Conservation (phyloP, 35 echinoderm and acorn worm species). For the Strongylocentrotus purpuratus region DNA sequence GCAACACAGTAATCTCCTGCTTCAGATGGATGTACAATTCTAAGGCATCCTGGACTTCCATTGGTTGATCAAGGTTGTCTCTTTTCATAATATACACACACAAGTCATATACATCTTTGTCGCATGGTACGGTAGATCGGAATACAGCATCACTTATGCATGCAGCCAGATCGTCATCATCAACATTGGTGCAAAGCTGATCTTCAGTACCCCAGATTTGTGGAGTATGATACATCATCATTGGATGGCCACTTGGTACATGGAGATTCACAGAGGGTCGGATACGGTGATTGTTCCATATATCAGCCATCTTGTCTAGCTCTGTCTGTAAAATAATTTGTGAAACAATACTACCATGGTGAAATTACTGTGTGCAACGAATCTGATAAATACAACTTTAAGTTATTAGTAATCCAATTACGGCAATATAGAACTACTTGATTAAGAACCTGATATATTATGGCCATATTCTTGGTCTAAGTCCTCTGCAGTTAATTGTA, state of each 20-base stretch:
- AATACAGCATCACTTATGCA: conserved; percentile 55
- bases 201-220: conserved; percentile 51
- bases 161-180: background rate
- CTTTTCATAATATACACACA: conserved; percentile 28
- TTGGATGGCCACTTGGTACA: conserved; percentile 52
- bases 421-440: too few relatives aligned
- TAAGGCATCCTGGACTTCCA: background rate
- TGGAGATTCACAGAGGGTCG: conserved; percentile 45
- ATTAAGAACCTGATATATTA: too few relatives aligned
- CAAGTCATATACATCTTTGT: conserved; percentile 68
- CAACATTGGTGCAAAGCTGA: background rate
- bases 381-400: background rate
- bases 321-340: conserved; percentile 38
- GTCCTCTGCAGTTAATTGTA: background rate
- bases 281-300: conserved; percentile 55
- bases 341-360: background rate
- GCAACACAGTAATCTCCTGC: background rate
- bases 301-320: conserved; percentile 54
- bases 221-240: conserved; percentile 54
- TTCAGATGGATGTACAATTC: background rate
- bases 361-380: background rate
- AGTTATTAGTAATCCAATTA: too few relatives aligned
- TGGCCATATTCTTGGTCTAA: too few relatives aligned
- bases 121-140: conserved; percentile 48
- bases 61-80: background rate